Evolutionary conservation across 2,797 vertebrate species (phyloP).

Genomic region (Nyctibius grandis): DNA sequence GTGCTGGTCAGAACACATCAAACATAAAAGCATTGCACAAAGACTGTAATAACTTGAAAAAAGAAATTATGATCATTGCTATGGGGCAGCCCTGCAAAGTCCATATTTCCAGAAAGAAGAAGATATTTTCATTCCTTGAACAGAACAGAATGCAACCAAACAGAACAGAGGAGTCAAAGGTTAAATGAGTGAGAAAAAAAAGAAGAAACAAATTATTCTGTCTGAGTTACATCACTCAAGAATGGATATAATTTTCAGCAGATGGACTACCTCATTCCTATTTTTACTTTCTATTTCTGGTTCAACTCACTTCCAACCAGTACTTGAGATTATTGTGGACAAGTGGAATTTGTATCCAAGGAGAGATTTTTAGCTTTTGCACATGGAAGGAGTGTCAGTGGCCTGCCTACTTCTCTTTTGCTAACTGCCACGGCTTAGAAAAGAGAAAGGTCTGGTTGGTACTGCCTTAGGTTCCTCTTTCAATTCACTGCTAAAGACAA

Average conservation of each 20-base stretch:
- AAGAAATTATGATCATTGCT: neutral
- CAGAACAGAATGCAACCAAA: neutral
- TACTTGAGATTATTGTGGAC: neutral
- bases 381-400: neutral
- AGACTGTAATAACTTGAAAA: neutral
- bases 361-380: neutral
- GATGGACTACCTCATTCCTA: neutral
- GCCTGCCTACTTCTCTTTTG: neutral
- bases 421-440: neutral
- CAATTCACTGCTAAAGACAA: neutral
- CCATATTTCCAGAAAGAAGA: neutral
- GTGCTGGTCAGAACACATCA: neutral
- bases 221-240: neutral
- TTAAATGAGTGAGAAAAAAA: neutral
- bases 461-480: neutral
- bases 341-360: neutral
- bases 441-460: neutral
- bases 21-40: neutral
- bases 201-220: neutral
- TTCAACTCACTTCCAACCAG: neutral
- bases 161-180: neutral
- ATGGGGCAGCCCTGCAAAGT: neutral
- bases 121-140: neutral
- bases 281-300: neutral
- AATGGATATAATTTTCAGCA: neutral